Conservation (phyloP, 2,797 vertebrate species). For the Epinephelus coioides region DNA sequence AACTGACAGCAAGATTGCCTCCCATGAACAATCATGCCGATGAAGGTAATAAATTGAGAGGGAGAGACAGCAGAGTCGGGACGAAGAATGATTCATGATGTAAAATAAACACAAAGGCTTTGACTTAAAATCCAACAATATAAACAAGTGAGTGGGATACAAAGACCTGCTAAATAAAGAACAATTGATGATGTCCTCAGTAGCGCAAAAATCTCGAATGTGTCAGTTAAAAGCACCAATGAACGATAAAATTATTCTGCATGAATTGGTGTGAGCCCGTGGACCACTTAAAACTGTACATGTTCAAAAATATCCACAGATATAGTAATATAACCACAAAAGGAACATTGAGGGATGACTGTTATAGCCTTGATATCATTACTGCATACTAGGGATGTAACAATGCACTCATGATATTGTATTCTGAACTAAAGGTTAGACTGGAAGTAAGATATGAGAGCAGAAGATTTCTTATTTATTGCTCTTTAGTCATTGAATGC, state of each 20-base stretch:
- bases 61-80: background rate
- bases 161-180: conserved; percentile 31
- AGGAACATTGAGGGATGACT: background rate
- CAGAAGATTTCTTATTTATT: background rate
- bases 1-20: background rate
- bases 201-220: conserved; percentile 7
- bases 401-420: background rate
- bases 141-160: conserved; percentile 6
- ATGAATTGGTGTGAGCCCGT: conserved; percentile 13
- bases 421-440: background rate
- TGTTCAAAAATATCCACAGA: conserved; percentile 16
- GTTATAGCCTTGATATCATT: background rate
- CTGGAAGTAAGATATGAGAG: background rate
- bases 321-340: conserved; percentile 5
- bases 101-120: conserved; percentile 12
- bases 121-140: background rate
- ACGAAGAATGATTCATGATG: background rate
- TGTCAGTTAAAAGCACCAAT: conserved; percentile 22
- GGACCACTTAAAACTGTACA: conserved; percentile 9
- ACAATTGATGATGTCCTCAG: conserved; percentile 11
- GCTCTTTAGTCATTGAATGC: background rate
- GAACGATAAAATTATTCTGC: background rate
- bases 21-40: background rate
- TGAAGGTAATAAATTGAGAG: conserved; percentile 12
- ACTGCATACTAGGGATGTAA: background rate